These are phyloP conservation scores for Eriosoma lanigerum DNA, from an alignment of 1,140 invertebrate species.

Conservation along the genomic window DNA sequence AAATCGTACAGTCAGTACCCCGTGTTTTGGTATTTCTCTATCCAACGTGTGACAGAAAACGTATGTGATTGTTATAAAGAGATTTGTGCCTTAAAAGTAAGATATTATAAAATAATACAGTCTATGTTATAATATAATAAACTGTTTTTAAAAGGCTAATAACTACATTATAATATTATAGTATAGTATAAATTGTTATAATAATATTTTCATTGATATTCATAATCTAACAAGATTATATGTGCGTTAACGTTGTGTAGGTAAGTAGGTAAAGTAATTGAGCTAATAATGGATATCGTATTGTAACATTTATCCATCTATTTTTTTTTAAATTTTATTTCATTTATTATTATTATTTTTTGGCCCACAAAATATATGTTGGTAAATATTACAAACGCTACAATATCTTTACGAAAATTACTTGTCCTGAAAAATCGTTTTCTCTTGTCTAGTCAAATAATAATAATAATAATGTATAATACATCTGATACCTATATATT, in stretches of 20 bases:
- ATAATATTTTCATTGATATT: conserved; percentile 26
- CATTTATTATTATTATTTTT: too few species aligned
- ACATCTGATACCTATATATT: too few species aligned
- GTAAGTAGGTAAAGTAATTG: not conserved
- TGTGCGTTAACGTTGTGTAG: not conserved
- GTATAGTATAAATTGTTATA: not conserved
- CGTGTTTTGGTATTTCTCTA: too few species aligned
- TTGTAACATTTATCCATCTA: too few species aligned
- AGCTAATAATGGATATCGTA: too few species aligned
- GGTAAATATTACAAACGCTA: too few species aligned
- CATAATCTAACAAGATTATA: not conserved
- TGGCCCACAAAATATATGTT: too few species aligned
- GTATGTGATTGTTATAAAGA: conserved; percentile 9
- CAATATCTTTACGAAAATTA: too few species aligned
- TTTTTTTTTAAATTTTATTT: too few species aligned
- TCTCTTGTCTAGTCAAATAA: too few species aligned
- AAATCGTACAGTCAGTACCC: not conserved
- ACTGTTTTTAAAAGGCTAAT: not conserved
- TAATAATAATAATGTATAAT: too few species aligned
- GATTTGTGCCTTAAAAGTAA: conserved; percentile 49
- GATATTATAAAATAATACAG: not conserved
- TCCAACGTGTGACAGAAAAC: not conserved
- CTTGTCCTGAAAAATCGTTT: too few species aligned
- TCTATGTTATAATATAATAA: not conserved
- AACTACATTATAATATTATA: not conserved